Conservation (phyloP, 2,888 invertebrate species). For the Tetranychus piercei region DNA sequence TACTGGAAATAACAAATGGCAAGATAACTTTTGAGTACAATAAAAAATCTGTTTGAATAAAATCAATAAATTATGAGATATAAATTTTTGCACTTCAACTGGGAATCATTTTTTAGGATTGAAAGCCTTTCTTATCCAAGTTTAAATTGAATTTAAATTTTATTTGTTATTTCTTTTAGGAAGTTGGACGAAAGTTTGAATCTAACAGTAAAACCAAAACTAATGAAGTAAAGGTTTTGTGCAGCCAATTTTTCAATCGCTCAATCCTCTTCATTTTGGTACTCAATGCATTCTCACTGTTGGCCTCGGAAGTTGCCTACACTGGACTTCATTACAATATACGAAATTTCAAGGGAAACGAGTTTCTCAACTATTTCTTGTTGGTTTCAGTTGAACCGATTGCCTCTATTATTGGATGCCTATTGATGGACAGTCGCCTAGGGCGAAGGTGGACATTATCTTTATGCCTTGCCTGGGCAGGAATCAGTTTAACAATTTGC, state of each 20-base stretch:
- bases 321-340: conserved; percentile 30
- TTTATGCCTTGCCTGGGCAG: conserved; percentile 34
- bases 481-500: conserved; percentile 34
- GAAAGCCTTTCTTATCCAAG: background rate
- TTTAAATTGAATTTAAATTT: conserved; percentile 8
- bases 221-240: background rate
- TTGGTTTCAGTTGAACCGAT: conserved; percentile 47
- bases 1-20: too few species aligned
- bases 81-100: too few species aligned
- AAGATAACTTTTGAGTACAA: too few species aligned
- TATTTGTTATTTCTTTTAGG: background rate
- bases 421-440: conserved; percentile 36
- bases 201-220: conserved; percentile 7
- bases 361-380: conserved; percentile 46
- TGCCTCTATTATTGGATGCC: conserved; percentile 41
- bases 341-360: conserved; percentile 41
- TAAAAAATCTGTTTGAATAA: too few species aligned
- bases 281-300: conserved; percentile 28
- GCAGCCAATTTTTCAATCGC: background rate
- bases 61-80: too few species aligned
- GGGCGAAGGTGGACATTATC: conserved; percentile 40
- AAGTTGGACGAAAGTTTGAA: conserved; percentile 14
- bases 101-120: too few species aligned
- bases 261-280: background rate
- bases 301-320: conserved; percentile 28